Conservation (phyloP, 2,113 vertebrate species). For the Charina bottae region DNA sequence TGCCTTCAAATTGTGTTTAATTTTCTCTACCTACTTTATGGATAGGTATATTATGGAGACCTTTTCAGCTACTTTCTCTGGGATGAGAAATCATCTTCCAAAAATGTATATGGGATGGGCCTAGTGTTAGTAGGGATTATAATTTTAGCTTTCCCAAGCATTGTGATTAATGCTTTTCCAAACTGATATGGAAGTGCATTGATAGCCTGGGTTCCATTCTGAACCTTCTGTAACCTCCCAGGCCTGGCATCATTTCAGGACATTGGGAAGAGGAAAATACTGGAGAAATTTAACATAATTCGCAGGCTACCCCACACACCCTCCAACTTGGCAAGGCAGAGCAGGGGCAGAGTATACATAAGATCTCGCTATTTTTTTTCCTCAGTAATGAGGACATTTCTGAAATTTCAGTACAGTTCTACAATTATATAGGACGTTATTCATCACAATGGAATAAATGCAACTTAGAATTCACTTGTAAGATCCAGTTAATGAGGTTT, state of each 20-base stretch:
- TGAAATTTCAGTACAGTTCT: neutral
- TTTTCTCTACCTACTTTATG: neutral
- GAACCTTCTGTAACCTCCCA: neutral
- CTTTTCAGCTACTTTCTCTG: neutral
- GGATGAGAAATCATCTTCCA: neutral
- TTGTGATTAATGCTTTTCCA: neutral
- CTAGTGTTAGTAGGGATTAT: neutral
- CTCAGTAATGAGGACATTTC: neutral
- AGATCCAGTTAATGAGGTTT: neutral
- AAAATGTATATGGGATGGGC: neutral
- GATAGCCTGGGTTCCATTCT: neutral
- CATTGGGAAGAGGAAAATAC: neutral
- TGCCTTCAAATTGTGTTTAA: neutral
- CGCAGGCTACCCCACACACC: neutral
- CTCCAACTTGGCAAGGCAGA: neutral
- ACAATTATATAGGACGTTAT: neutral
- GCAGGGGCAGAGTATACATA: neutral
- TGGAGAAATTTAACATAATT: neutral
- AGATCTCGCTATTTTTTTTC: neutral
- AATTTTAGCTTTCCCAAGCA: neutral
- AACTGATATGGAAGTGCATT: neutral
- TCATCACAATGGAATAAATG: neutral
- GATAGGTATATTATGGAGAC: neutral
- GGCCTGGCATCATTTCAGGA: neutral
- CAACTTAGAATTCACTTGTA: neutral